Evolutionary conservation across 2,888 invertebrate species (phyloP), one percentile per base, ranked within the genome.

Genomic region (Idaea straminata): DNA sequence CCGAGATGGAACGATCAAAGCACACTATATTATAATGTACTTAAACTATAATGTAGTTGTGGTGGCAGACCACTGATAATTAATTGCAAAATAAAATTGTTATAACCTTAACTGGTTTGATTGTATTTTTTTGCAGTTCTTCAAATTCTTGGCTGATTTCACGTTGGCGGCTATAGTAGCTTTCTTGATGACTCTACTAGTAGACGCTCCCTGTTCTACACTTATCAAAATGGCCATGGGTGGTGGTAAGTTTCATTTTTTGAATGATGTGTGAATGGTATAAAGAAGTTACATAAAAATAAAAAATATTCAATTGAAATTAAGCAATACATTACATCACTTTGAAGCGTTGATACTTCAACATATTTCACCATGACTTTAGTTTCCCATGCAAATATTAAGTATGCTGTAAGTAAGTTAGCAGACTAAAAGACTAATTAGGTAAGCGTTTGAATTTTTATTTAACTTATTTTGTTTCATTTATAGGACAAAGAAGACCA

Each of bases 131-230:
- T 82, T 84, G 61, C 81, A 89, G 89, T 15, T 88, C 0, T 81
- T 80, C 67, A 73, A 79, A 15, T 87, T 82, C 70, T 59, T 84
- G 4, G 71, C 75, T 5, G 81, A 85, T 62, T 79, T 87, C 59
- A 16, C 70, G 0, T 38, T 87, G 15, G 72, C 88, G 1, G 77
- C 83, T 3, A 35, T 84, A 0, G 78, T 83, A 0, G 74, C 85
- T 0, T 87, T 83, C 57, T 6, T 83, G 3, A 57, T 85, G 5
- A 87, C 86, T 1, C 70, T 89, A 10, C 15, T 85, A 0, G 80
- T 89, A 0, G 89, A 89, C 59, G 77, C 85, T 0, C 89, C 89
- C 0, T 88, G 82, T 69, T 79, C 86, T 4, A 79, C 78, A 0
- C 67, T 89, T 0, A 79, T 85, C 62, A 89, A 88, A 72, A 74